Base-by-base conservation (phyloP, 1,140 invertebrate species). In the Parapsyche elsis region DNA sequence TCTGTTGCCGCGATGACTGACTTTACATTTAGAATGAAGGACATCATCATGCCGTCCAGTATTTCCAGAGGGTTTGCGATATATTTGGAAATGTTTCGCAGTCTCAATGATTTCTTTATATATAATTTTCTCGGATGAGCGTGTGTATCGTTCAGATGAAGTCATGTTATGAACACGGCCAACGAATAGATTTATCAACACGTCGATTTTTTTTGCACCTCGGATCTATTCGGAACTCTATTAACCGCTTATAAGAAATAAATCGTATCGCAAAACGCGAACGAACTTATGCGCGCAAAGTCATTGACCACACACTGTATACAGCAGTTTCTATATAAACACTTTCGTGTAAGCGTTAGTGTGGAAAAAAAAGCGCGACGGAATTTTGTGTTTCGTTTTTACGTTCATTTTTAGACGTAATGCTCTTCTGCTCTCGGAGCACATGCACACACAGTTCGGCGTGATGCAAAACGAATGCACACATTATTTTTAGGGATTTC, bases 401-500 rank as follows among this genome's bases (percentile, higher is more conserved):
- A 67, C 64, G 24, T 67, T 24, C 64, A n/a, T 67, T 67, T 67
- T 67, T 67, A 67, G 24, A 67, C 64, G 64, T 67, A 67, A 67
- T 19, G 21, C 12, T 21, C 64, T 5, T 67, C 5, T 26, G 24
- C 19, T n/a, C n/a, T n/a, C n/a, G n/a, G n/a, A n/a, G 19, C 12
- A 7, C 19, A 21, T 5, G 12, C 7, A 12, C 24, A 67, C 61
- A 23, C n/a, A 26, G 19, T 67, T 45, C 44, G n/a, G 14, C 75
- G 59, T 30, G 75, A 45, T 53, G 75, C 46, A 46, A 64, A 53
- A 77, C 19, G 70, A 16, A 14, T 46, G 73, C 73, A 30, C 57
- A 57, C 77, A 78, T 79, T 81, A 81, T 83, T 83, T 83, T 81
- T 83, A 81, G 78, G 71, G 75, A 78, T 70, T 79, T 79, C 77